Conservation (phyloP, 1,140 invertebrate genomes). For the Calycopis cecrops region DNA sequence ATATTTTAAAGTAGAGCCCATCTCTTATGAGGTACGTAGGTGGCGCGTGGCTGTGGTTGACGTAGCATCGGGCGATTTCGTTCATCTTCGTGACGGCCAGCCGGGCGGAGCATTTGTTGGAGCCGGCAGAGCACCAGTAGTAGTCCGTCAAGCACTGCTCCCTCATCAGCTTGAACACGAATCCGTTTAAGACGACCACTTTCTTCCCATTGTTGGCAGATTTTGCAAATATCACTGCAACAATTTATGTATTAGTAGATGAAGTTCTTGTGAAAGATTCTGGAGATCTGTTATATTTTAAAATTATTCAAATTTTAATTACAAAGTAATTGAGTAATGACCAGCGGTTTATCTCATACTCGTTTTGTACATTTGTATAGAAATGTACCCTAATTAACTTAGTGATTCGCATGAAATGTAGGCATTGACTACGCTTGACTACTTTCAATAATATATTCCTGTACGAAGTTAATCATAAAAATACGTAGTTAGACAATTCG, state of each 20-base stretch:
- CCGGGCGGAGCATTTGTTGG: constrained; percentile 22
- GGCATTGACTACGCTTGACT: no score
- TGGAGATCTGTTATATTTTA: no score
- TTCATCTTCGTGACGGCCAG: constrained; percentile 19
- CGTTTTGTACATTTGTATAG: not conserved
- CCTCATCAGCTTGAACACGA: constrained; percentile 23
- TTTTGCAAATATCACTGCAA: constrained; percentile 24
- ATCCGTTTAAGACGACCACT: constrained; percentile 23
- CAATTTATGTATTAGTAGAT: no score
- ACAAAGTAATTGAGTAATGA: no score
- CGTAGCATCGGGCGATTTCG: constrained; percentile 13
- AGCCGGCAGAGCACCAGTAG: constrained; percentile 26
- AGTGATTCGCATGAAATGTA: no score
- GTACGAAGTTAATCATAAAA: no score
- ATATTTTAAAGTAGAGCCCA: constrained; percentile 15
- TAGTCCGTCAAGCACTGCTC: constrained; percentile 12
- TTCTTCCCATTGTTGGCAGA: constrained; percentile 18
- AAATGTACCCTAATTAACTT: no score
- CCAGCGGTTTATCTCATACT: not conserved
- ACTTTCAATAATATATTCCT: no score
- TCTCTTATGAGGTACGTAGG: constrained; percentile 20
- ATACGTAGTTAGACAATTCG: no score
- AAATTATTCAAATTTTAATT: no score
- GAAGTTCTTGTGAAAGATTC: no score
- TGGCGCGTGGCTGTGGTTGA: constrained; percentile 21